Conservation (phyloP, 1,140 invertebrate genomes). For the Varroa destructor region DNA sequence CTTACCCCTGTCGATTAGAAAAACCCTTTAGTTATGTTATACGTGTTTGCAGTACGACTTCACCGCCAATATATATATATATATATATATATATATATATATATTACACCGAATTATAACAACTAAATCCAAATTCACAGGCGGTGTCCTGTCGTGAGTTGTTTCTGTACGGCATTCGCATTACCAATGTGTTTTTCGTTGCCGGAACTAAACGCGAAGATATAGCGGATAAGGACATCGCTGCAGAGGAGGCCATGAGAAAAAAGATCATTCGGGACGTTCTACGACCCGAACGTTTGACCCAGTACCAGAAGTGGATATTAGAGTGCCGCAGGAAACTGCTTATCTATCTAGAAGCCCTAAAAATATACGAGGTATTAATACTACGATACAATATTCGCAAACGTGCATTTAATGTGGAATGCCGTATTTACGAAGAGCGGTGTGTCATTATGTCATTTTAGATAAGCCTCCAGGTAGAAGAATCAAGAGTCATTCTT, state of each 20-base stretch:
- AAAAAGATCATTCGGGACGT: neutral
- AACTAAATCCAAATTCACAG: neutral
- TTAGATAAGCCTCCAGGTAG: too few relatives aligned
- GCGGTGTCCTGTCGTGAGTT: conserved; percentile 8
- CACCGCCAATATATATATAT: neutral
- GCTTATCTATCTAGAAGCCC: conserved; percentile 3
- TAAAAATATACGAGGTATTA: conserved; percentile 20
- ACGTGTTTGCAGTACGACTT: neutral
- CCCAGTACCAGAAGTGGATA: conserved; percentile 19
- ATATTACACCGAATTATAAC: neutral
- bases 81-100: conserved; percentile 17
- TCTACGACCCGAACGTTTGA: neutral
- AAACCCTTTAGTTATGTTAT: too few relatives aligned
- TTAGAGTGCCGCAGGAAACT: conserved; percentile 11
- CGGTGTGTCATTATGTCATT: too few relatives aligned
- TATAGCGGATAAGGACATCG: neutral
- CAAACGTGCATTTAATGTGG: neutral
- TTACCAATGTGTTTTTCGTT: neutral
- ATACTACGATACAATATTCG: neutral
- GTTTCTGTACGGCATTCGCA: conserved; percentile 11
- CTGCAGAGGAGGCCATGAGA: conserved; percentile 9
- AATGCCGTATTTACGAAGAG: too few relatives aligned
- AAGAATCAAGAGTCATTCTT: too few relatives aligned
- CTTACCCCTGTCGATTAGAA: too few relatives aligned
- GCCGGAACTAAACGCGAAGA: neutral